Base-by-base conservation (phyloP, 1,140 invertebrate genomes). In the Drosophila insularis region DNA sequence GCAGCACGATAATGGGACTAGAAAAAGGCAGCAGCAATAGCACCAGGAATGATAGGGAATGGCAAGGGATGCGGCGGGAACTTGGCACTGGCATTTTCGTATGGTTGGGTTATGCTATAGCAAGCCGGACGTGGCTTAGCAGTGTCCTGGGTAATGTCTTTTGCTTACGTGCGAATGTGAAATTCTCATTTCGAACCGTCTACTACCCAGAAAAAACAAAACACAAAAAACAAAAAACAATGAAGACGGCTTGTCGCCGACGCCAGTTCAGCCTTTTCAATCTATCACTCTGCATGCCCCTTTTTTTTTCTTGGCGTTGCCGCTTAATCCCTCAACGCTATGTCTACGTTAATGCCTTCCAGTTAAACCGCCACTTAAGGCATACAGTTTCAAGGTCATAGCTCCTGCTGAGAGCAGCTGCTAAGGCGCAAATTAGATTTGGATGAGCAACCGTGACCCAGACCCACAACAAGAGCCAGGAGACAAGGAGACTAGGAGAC, bases 401-500 rank as follows among this genome's bases (percentile, higher is more conserved):
- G 74, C 82, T 67, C 68, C 53, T 46, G 37, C 53, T 54, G 58
- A 81, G 73, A 81, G 73, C 63, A 71, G 68, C 68, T 76, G 78
- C 50, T 78, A 82, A 86, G 79, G 82, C 81, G 84, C 61, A 87
- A 87, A 87, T 87, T 87, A 82, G 81, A 87, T 86, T 81, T 76
- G 56, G 40, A 63, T 59, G 40, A 81, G 56, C 61, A 68, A 76
- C 68, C 56, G 76, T 69, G 80, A 66, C 74, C 56, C 67, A 65
- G 46, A 74, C 72, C 74, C 55, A 74, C 63, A 63, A 55, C 27
- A 60, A 63, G 46, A 80, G 58, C 58, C 53, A 40, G 54, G 35
- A 66, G 32, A 54, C 61, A 27, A 35, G 31, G 27, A 39, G 17
- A 50, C 17, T n/a, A 56, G 56, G 50, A 63, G 54, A n/a, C 56